A percentile compares a stretch with the other conserved stretches of the same genome.
Evolutionary conservation across 2,888 invertebrate species (phyloP).

Genomic region (Osedax frankpressi): DNA sequence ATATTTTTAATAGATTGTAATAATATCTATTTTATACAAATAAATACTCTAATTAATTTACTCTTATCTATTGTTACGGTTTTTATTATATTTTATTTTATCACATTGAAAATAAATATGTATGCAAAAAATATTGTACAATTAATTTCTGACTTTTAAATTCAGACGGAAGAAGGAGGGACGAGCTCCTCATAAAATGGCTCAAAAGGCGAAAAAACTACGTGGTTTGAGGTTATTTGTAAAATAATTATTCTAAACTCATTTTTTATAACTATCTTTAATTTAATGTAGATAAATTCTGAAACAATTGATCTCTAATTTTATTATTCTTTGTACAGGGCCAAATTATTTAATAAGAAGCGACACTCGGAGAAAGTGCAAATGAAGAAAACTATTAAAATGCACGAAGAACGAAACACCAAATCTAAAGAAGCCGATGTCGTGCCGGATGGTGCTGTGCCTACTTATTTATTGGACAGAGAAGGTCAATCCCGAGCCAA

Average conservation of each 20-base stretch:
- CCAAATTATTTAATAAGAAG: slow-evolving; percentile 91
- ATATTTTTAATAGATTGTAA: too few relatives aligned
- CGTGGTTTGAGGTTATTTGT: slow-evolving; percentile 76
- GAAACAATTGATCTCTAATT: too few relatives aligned
- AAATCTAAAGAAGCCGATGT: slow-evolving; percentile 60
- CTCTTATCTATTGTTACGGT: background rate
- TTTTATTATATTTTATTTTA: too few relatives aligned
- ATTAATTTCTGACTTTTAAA: background rate
- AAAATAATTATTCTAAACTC: too few relatives aligned
- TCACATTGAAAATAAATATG: too few relatives aligned
- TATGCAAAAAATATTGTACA: background rate
- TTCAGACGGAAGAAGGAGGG: slow-evolving; percentile 73
- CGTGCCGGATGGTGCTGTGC: slow-evolving; percentile 77
- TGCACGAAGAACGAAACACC: slow-evolving; percentile 85
- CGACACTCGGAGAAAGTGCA: slow-evolving; percentile 94
- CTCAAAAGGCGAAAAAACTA: slow-evolving; percentile 77
- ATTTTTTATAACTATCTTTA: slow-evolving; percentile 16
- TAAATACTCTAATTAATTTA: background rate
- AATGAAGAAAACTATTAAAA: slow-evolving; percentile 94
- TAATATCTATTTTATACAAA: background rate
- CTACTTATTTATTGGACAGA: slow-evolving; percentile 90
- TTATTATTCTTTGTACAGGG: too few relatives aligned
- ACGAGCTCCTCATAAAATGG: slow-evolving; percentile 76
- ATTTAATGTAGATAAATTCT: too few relatives aligned
- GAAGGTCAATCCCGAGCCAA: slow-evolving; percentile 85